Percentiles rank a stretch among this genome's conserved stretches.
Evolutionary conservation across 1,140 invertebrate species (phyloP).

Genomic region (Bombus waltoni): DNA sequence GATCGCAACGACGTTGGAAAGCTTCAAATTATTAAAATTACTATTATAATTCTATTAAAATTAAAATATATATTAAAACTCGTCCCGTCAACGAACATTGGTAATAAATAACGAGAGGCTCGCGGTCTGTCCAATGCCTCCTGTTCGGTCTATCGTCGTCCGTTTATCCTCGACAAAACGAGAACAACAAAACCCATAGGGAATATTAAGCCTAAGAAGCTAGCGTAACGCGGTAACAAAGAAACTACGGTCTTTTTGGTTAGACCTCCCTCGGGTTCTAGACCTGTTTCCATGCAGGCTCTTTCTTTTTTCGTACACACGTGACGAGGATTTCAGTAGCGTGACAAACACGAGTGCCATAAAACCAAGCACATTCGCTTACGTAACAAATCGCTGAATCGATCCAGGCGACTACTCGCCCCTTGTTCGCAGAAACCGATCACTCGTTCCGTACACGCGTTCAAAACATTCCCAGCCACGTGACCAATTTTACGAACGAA

Average conservation of each 20-base stretch:
- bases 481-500: slow-evolving; percentile 74
- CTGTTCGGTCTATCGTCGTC: neutral
- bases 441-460: slow-evolving; percentile 23
- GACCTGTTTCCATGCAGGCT: neutral
- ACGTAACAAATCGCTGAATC: slow-evolving; percentile 63
- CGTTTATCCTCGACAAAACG: neutral
- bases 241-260: neutral
- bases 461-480: slow-evolving; percentile 71
- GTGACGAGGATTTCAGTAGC: slow-evolving; percentile 57
- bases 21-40: no score
- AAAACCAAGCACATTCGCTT: slow-evolving; percentile 49
- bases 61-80: no score
- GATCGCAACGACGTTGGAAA: neutral
- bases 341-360: slow-evolving; percentile 49
- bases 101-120: slow-evolving; percentile 16
- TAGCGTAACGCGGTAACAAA: neutral
- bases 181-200: neutral
- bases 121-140: neutral
- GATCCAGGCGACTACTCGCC: slow-evolving; percentile 28
- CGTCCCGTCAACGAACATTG: neutral
- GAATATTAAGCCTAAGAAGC: neutral
- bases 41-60: no score
- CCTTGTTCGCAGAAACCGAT: neutral
- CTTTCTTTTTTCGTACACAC: slow-evolving; percentile 29
- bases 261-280: neutral